These are phyloP conservation scores for Colistium nudipinnis DNA, from an alignment of 2,113 vertebrate species.

Conservation along the genomic window DNA sequence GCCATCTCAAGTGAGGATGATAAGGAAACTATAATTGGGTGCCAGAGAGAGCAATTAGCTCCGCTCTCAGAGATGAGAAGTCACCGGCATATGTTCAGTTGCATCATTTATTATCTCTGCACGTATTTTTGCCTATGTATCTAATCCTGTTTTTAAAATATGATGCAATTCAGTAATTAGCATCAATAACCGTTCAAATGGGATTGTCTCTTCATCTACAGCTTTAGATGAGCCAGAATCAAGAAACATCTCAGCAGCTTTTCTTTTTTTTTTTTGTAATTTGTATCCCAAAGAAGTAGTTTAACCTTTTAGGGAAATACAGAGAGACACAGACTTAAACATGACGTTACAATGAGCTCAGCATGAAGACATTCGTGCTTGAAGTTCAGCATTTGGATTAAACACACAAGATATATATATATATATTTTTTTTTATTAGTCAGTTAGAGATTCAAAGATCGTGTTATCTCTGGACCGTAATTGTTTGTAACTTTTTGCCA, in stretches of 20 bases:
- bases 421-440: too few species aligned
- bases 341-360: not conserved
- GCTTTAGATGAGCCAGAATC: slow-evolving; percentile 4
- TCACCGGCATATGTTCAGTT: slow-evolving; percentile 37
- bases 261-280: not conserved
- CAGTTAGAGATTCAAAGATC: too few species aligned
- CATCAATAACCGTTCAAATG: slow-evolving; percentile 4
- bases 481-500: too few species aligned
- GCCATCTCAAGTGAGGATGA: slow-evolving; percentile 64
- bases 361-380: not conserved
- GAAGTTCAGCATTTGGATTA: not conserved
- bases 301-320: not conserved
- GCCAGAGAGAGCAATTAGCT: slow-evolving; percentile 64
- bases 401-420: not conserved
- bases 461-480: too few species aligned
- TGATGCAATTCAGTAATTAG: slow-evolving; percentile 11
- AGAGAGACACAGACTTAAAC: too few species aligned
- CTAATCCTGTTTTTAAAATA: not conserved
- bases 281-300: not conserved
- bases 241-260: not conserved
- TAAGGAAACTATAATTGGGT: slow-evolving; percentile 71
- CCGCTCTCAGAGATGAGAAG: slow-evolving; percentile 37
- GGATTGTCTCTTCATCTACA: not conserved
- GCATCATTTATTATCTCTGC: slow-evolving; percentile 41
- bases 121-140: slow-evolving; percentile 10